Percentiles rank a stretch among this genome's conserved stretches.
Conservation (phyloP, 2,888 invertebrate genomes). For the Nephrotoma appendiculata region DNA sequence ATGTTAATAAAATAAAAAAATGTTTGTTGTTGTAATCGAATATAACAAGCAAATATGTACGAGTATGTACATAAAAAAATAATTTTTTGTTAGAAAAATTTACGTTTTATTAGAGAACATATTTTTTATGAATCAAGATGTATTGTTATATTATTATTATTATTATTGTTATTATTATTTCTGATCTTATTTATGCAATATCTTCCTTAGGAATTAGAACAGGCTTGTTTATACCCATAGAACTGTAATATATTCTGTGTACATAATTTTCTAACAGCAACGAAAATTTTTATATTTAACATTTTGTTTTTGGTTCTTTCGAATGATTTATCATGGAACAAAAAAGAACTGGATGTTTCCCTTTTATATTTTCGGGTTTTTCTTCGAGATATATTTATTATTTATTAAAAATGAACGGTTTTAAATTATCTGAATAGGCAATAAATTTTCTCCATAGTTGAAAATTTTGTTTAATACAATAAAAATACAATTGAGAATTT, state of each 20-base stretch:
- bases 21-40: background rate
- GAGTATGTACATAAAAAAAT: background rate
- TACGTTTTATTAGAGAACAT: background rate
- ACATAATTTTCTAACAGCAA: background rate
- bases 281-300: background rate
- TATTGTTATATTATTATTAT: background rate
- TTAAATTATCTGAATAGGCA: background rate
- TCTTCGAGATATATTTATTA: background rate
- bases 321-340: background rate
- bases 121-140: background rate
- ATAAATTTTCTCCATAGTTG: background rate
- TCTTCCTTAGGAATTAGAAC: background rate
- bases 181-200: background rate
- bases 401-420: background rate
- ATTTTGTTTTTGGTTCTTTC: background rate
- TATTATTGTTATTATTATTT: background rate
- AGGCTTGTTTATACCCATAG: background rate
- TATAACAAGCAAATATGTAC: background rate
- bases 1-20: background rate
- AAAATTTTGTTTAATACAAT: background rate
- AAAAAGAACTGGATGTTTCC: background rate
- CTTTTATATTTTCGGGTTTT: background rate
- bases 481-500: background rate
- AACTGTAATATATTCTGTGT: background rate
- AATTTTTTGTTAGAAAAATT: background rate